Evolutionary conservation across 2,113 vertebrate species (phyloP).

Genomic region (Monopterus albus): DNA sequence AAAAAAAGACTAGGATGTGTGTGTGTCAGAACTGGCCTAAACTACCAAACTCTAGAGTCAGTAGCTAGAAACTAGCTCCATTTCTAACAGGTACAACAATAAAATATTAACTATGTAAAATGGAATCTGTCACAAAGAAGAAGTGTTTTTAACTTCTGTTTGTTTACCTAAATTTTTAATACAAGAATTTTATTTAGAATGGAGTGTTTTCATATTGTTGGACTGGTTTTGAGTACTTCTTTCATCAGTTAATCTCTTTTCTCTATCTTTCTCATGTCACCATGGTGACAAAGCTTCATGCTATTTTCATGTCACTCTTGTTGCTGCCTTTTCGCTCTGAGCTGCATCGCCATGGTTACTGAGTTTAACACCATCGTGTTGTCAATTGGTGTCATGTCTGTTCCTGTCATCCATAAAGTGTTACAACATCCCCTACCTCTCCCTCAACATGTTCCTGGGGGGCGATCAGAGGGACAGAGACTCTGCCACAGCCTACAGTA

Average conservation of each 20-base stretch:
- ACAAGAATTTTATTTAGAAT: too few species aligned
- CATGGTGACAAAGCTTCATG: conserved; percentile 35
- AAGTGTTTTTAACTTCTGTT: too few species aligned
- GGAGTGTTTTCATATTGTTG: too few species aligned
- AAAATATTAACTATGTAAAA: too few species aligned
- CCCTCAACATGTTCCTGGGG: conserved; percentile 86
- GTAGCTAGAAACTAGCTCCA: too few species aligned
- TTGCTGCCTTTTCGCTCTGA: conserved; percentile 28
- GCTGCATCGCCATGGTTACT: conserved; percentile 51
- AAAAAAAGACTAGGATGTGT: too few species aligned
- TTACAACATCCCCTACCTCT: conserved; percentile 81
- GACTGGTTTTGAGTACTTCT: too few species aligned
- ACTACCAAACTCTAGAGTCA: too few species aligned
- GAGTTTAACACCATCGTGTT: conserved; percentile 26
- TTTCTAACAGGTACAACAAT: too few species aligned
- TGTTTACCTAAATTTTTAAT: too few species aligned
- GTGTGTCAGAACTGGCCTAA: too few species aligned
- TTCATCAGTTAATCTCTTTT: not conserved
- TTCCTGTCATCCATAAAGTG: conserved; percentile 70
- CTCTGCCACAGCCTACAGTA: conserved; percentile 85
- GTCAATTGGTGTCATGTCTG: conserved; percentile 28
- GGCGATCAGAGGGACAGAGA: conserved; percentile 81
- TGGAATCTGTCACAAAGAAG: too few species aligned
- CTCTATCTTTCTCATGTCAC: conserved; percentile 9
- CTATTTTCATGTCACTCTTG: conserved; percentile 18